Evolutionary conservation across 2,888 invertebrate species (phyloP).

Genomic region (Spialia ferax): DNA sequence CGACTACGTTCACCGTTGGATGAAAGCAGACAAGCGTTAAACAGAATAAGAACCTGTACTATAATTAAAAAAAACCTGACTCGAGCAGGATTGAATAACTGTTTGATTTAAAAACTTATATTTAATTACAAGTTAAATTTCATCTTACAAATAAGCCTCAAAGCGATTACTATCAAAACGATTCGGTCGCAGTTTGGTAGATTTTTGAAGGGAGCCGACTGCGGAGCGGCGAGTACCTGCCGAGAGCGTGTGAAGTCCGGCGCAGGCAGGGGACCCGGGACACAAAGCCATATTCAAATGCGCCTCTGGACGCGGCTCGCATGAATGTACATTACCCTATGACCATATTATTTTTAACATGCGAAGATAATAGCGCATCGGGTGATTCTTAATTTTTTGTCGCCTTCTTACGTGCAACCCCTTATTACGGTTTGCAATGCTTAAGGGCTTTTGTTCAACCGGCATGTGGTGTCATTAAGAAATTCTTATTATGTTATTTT

Average conservation of each 20-base stretch:
- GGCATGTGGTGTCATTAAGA: constrained; percentile 76
- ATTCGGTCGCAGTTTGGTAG: constrained; percentile 46
- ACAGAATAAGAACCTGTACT: no score
- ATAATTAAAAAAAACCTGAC: no score
- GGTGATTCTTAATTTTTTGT: constrained; percentile 85
- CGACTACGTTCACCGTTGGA: no score
- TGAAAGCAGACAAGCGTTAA: no score
- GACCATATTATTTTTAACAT: constrained; percentile 86
- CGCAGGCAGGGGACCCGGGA: constrained; percentile 67
- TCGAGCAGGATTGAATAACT: no score
- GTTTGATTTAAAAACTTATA: no score
- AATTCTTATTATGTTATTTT: constrained; percentile 52
- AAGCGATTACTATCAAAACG: constrained; percentile 47
- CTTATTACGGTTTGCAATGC: constrained; percentile 79
- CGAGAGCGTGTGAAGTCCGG: constrained; percentile 85
- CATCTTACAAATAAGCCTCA: not conserved
- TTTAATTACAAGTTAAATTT: no score
- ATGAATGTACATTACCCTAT: constrained; percentile 84
- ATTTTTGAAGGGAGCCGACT: constrained; percentile 47
- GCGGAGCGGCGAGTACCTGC: constrained; percentile 54
- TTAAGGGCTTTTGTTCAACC: constrained; percentile 82
- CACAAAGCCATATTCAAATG: constrained; percentile 81
- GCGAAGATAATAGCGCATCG: constrained; percentile 85
- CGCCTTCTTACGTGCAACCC: constrained; percentile 75
- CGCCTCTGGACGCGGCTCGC: constrained; percentile 83